Evolutionary conservation across 2,113 vertebrate genomes (phyloP), one percentile per base, ranked within the genome.

Genomic region (Aegypius monachus): DNA sequence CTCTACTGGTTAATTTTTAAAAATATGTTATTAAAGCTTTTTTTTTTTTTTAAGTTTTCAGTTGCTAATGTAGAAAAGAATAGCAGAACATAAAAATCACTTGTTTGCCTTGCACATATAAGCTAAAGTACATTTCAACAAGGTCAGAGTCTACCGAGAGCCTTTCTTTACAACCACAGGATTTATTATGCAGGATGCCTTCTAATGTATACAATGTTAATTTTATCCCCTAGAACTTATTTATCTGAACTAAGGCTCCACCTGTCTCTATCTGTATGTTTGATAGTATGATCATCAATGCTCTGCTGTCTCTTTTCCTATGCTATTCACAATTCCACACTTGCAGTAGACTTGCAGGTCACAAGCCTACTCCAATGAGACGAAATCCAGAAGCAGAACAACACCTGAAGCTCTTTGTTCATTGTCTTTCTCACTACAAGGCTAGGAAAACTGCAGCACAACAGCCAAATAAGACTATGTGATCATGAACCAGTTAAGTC

Each of bases 11-110:
- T 66, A 48, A 40, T 45, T 88, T 58, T 58, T 48, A 3, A 58
- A 93, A 93, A 73, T 32, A 82, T 4, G 7, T 32, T 78, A 67
- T 12, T 59, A 78, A 84, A 95, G 73, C 6, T 29, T 38, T 87
- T 58, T 32, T 38, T 88, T 50, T 50, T 34, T 9, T 40, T 20
- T 62, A 66, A 75, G 78, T 91, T 95, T 97, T 89, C 77, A 88
- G 16, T 38, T 80, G 72, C 62, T 53, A 91, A 47, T 22, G 9
- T 36, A 96, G 80, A 67, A 66, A 90, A 88, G 40, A 55, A 31
- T 50, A 77, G 27, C 17, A 90, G 70, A 89, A 79, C 7, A 43
- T 38, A 80, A 89, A 89, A 81, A 61, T 38, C 36, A 34, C 36
- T 61, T 36, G 9, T 10, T 66, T 66, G 27, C 38, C 55, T 66